Evolutionary conservation across 2,888 invertebrate genomes (phyloP).

Genomic region (Microplitis manilae): DNA sequence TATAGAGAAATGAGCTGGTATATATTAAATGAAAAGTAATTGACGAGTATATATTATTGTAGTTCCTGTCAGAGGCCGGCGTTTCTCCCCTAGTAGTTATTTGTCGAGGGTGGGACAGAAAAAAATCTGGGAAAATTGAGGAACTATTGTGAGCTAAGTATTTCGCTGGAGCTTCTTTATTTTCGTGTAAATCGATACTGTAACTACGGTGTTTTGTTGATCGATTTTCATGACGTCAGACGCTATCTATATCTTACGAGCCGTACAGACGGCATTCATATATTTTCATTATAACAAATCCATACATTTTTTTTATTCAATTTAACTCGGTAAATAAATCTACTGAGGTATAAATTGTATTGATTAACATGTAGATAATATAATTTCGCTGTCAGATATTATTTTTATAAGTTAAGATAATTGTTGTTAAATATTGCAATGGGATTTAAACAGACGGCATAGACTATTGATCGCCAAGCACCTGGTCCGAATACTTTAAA

Average conservation of each 20-base stretch:
- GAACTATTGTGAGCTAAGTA: not conserved
- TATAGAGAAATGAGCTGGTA: not conserved
- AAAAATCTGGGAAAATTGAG: not conserved
- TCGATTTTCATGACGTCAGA: not conserved
- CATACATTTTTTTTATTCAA: too few species aligned
- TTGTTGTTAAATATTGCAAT: too few species aligned
- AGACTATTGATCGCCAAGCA: too few species aligned
- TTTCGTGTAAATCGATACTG: not conserved
- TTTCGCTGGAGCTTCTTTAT: not conserved
- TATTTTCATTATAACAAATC: too few species aligned
- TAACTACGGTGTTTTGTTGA: not conserved
- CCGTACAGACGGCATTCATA: not conserved
- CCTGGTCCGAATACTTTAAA: too few species aligned
- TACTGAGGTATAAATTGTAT: too few species aligned
- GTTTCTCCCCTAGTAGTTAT: not conserved
- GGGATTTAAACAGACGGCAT: too few species aligned
- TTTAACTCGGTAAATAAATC: too few species aligned
- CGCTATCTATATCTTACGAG: not conserved
- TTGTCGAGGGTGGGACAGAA: not conserved
- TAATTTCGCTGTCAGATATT: too few species aligned
- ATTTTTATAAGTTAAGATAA: too few species aligned
- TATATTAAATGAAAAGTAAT: not conserved
- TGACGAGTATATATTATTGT: not conserved
- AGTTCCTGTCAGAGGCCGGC: not conserved
- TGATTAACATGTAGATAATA: too few species aligned